Evolutionary conservation across 1,140 invertebrate genomes (phyloP).

Genomic region (Nasonia longicornis): DNA sequence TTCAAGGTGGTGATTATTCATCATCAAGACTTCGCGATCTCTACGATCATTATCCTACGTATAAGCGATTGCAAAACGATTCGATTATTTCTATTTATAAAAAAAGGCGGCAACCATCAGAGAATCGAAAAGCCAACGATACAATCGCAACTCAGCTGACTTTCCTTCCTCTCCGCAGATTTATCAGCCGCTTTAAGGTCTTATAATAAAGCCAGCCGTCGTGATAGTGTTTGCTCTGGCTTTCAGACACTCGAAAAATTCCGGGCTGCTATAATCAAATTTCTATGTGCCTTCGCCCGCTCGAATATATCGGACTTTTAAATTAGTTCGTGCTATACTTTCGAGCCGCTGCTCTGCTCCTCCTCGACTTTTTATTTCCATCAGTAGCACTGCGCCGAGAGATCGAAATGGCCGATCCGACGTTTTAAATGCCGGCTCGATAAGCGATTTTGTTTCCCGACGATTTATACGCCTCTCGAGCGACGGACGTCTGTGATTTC

Average conservation of each 20-base stretch:
- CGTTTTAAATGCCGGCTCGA: not conserved
- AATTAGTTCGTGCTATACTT: not conserved
- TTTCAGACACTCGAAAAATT: conserved; percentile 4
- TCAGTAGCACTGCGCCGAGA: not conserved
- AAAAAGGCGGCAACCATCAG: not conserved
- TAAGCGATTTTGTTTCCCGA: not conserved
- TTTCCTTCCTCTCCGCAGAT: not conserved
- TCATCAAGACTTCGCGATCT: too few relatives aligned
- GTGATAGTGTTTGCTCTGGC: not conserved
- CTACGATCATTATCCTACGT: too few relatives aligned
- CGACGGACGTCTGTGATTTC: not conserved
- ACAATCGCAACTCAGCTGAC: not conserved
- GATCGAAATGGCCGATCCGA: not conserved
- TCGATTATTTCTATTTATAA: too few relatives aligned
- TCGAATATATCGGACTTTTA: conserved; percentile 1
- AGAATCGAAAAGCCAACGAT: not conserved
- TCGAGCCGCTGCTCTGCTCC: not conserved
- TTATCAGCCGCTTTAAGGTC: not conserved
- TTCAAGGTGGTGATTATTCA: too few relatives aligned
- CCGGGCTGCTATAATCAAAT: not conserved
- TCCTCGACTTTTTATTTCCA: not conserved
- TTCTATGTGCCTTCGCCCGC: not conserved
- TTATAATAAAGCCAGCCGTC: not conserved
- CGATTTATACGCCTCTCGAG: too few relatives aligned
- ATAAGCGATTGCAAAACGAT: too few relatives aligned